Evolutionary conservation across 2,113 vertebrate species (phyloP), one percentile per base, ranked within the genome.

Genomic region (Octodon degus): DNA sequence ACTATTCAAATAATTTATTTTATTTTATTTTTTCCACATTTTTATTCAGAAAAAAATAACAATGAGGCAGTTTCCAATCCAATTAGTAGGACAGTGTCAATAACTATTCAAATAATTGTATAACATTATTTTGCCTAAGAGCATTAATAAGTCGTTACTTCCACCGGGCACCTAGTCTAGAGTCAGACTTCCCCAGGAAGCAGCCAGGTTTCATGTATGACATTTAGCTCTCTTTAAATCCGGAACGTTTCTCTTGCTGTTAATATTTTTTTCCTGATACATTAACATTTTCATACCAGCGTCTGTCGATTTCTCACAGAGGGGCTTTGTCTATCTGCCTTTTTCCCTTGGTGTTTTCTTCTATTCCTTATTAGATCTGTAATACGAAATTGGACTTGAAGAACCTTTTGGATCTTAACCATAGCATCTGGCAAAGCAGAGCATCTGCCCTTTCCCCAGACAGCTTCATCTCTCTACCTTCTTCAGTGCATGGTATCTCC

Each of bases 81-180:
- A 43, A 43, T 43, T 43, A 43, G 43, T 43, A 43, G 43, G 43
- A 43, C 43, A 43, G 43, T 43, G 43, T 43, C 43, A 43, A 43
- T 43, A 43, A 43, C 43, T 5, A 43, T 89, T n/a, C 47, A 60
- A 65, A 50, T 65, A n/a, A 47, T 60, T n/a, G 50, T 4, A 27
- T 62, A 27, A 17, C 11, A 53, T 87, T 89, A 82, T 74, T 50
- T 74, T 95, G 65, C 27, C 37, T 91, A 81, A 50, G 72, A 70
- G 95, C 85, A 94, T 81, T n/a, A 81, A 40, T 34, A 94, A 72
- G 83, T 94, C 27, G 94, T 43, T 94, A 60, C 55, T 89, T 97
- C 37, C 37, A 22, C 27, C 40, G 88, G n/a, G 79, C 43, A 34
- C 9, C 6, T 68, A 34, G 9, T 87, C 9, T 27, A 65, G 93